phyloP scores from a whole-genome alignment of 1,140 invertebrate genomes.

The Bombus picipes region DNA sequence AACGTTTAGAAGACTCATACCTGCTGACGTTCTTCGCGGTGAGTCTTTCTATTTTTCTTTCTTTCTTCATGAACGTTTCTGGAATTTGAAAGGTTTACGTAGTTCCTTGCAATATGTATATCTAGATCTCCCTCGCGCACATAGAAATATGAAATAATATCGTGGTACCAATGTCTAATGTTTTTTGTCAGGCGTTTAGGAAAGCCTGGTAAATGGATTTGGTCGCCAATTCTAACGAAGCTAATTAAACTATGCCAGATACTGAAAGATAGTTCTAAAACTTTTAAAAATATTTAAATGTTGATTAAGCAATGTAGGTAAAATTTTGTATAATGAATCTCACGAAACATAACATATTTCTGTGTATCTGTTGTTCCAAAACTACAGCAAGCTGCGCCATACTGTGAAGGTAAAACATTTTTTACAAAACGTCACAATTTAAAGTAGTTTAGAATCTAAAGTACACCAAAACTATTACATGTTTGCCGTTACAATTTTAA shows the following conservation, averaged over 20 bases:
- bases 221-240: not conserved
- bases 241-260: not conserved
- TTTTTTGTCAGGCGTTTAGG: not conserved
- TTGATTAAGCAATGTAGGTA: not conserved
- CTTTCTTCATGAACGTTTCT: not conserved
- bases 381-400: not conserved
- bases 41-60: slow-evolving; percentile 61
- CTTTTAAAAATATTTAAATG: not conserved
- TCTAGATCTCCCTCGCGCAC: not conserved
- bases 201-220: not conserved
- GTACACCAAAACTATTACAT: not conserved
- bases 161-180: not conserved
- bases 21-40: slow-evolving; percentile 94
- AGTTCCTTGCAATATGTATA: too few species aligned
- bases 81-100: not conserved
- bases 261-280: not conserved
- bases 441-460: not conserved
- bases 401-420: too few species aligned
- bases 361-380: not conserved
- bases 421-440: not conserved
- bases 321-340: not conserved
- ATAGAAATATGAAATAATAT: not conserved
- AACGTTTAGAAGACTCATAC: slow-evolving; percentile 91
- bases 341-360: not conserved
- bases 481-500: not conserved